phyloP scores from a whole-genome alignment of 2,113 vertebrate species.

The Chitala chitala region DNA sequence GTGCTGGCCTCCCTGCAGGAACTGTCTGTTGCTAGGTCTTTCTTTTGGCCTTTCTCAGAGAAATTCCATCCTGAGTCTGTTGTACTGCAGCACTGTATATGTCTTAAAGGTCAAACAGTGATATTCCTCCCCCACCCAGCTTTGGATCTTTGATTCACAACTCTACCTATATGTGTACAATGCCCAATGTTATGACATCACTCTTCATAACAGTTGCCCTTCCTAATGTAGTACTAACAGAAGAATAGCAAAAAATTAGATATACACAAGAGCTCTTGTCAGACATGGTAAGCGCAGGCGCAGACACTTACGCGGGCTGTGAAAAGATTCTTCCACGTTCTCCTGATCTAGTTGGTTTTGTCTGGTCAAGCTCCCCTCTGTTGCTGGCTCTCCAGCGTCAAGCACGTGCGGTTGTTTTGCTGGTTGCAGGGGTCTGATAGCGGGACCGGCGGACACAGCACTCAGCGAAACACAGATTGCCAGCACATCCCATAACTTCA shows the following conservation, averaged over 20 bases:
- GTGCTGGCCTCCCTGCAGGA: neutral
- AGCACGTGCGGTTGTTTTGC: constrained; percentile 65
- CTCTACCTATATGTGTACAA: neutral
- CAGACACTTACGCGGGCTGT: constrained; percentile 59
- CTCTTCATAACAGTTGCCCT: too few relatives aligned
- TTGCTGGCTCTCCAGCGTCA: constrained; percentile 57
- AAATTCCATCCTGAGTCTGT: neutral
- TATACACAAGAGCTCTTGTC: neutral
- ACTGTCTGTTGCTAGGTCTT: neutral
- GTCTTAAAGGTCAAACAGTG: too few relatives aligned
- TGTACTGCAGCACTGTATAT: too few relatives aligned
- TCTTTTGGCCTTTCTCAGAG: neutral
- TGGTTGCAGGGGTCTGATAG: constrained; percentile 71
- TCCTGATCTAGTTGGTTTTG: constrained; percentile 50
- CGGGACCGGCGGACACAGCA: constrained; percentile 80
- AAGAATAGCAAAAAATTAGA: neutral
- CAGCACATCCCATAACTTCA: constrained; percentile 99
- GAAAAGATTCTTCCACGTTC: constrained; percentile 54
- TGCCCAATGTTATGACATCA: neutral
- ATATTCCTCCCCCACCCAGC: too few relatives aligned
- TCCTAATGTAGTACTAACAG: too few relatives aligned
- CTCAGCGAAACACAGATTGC: constrained; percentile 96
- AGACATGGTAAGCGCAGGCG: too few relatives aligned
- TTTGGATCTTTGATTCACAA: neutral
- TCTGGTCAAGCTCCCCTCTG: neutral